Evolutionary conservation across 1,140 invertebrate genomes (phyloP).

Genomic region (Trachymyrmex cornetzi): DNA sequence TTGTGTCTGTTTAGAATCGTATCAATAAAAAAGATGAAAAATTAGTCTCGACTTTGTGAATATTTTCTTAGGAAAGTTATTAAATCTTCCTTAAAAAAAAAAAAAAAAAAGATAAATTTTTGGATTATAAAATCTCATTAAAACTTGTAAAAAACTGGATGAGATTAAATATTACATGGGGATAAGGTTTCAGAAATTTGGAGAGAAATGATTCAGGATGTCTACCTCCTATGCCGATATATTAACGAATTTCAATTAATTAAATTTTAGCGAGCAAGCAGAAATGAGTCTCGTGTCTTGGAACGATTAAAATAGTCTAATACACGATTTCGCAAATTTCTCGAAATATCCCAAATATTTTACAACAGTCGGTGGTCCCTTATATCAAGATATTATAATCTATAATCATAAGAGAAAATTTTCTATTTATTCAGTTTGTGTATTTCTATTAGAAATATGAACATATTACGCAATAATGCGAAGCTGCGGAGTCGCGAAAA

Average conservation of each 20-base stretch:
- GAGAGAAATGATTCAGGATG: constrained; percentile 10
- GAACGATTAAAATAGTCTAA: constrained; percentile 31
- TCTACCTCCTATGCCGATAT: constrained; percentile 23
- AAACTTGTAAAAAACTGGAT: neutral
- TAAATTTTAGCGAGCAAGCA: constrained; percentile 38
- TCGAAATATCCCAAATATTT: neutral
- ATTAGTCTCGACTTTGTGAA: neutral
- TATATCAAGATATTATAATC: constrained; percentile 12
- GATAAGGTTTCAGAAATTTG: neutral
- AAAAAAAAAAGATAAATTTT: neutral
- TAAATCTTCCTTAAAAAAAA: neutral
- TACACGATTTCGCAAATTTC: neutral
- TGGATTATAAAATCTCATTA: constrained; percentile 1
- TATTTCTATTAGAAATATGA: neutral
- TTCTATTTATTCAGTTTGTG: neutral
- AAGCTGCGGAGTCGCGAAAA: neutral
- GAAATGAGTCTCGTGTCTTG: constrained; percentile 32
- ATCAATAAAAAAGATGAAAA: neutral
- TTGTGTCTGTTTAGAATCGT: neutral
- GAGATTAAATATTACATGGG: constrained; percentile 9
- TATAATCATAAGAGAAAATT: constrained; percentile 6
- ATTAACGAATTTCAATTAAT: constrained; percentile 36
- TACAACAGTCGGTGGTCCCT: neutral
- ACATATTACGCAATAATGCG: neutral
- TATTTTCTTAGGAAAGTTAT: neutral